Percentiles rank a stretch among this genome's conserved stretches.
Conservation (phyloP, 2,888 invertebrate genomes). For the Listrodromus nycthemerus region DNA sequence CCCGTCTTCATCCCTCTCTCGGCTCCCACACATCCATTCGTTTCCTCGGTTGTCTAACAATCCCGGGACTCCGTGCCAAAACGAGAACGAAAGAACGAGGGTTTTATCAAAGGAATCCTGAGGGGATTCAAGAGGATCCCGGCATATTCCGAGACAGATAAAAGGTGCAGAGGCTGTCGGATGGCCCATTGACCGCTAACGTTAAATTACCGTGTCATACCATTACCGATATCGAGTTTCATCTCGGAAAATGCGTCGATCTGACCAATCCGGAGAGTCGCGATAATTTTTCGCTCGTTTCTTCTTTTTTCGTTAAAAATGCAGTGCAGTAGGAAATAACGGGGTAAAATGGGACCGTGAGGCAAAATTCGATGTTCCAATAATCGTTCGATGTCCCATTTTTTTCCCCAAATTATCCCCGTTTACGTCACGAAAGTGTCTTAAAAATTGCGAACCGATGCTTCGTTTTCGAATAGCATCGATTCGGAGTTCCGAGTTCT, state of each 20-base stretch:
- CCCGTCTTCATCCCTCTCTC: background rate
- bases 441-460: no score
- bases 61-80: conserved; percentile 38
- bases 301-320: no score
- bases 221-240: background rate
- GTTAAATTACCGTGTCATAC: background rate
- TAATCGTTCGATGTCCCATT: no score
- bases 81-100: conserved; percentile 19
- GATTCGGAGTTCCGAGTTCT: no score
- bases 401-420: no score
- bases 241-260: background rate
- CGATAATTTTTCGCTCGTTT: no score
- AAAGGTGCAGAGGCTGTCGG: conserved; percentile 7
- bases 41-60: conserved; percentile 30
- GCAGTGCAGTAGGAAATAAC: no score
- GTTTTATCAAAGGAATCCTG: conserved; percentile 1
- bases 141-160: conserved; percentile 31
- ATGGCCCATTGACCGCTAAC: conserved; percentile 28
- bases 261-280: no score
- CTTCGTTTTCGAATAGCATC: no score
- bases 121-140: conserved; percentile 32
- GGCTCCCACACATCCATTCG: conserved; percentile 20
- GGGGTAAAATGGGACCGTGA: no score
- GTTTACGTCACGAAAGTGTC: no score
- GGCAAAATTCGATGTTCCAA: no score